Percentiles rank a stretch among this genome's conserved stretches.
These are phyloP conservation scores for Eriosoma lanigerum DNA, from an alignment of 1,140 invertebrate species.

Conservation along the genomic window DNA sequence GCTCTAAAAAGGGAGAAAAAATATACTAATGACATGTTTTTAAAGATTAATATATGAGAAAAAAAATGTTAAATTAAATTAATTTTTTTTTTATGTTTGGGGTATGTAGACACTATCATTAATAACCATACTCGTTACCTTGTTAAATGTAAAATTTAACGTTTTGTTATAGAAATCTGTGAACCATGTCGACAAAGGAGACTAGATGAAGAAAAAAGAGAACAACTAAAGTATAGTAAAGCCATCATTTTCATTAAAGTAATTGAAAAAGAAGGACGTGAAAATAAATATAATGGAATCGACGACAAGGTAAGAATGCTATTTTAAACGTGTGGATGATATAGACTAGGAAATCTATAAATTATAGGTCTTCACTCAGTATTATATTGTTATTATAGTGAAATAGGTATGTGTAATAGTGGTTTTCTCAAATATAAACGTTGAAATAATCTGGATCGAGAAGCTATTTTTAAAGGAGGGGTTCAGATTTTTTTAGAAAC, in stretches of 20 bases:
- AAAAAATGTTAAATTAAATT: conserved; percentile 36
- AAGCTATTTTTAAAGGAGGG: too few species aligned
- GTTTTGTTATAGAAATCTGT: conserved; percentile 45
- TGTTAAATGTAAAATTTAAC: conserved; percentile 38
- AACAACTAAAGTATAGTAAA: conserved; percentile 42
- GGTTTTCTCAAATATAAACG: too few species aligned
- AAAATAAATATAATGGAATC: conserved; percentile 4
- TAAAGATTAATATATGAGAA: conserved; percentile 46
- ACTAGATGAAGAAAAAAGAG: conserved; percentile 35
- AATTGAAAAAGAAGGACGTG: conserved; percentile 20
- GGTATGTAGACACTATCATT: conserved; percentile 37
- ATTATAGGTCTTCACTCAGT: too few species aligned
- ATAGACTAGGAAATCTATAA: too few species aligned
- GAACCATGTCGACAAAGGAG: conserved; percentile 34
- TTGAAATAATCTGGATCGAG: too few species aligned
- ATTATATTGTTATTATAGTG: too few species aligned
- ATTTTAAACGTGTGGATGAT: too few species aligned
- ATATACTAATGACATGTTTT: conserved; percentile 47
- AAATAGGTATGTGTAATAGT: too few species aligned
- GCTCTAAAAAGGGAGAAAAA: conserved; percentile 33
- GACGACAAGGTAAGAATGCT: conserved; percentile 36
- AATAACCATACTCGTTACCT: conserved; percentile 33
- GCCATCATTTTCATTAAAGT: conserved; percentile 48
- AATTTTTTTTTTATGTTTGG: conserved; percentile 40
- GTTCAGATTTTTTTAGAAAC: too few species aligned